Conservation (phyloP, 2,888 invertebrate species). For the Calameuta idolon region DNA sequence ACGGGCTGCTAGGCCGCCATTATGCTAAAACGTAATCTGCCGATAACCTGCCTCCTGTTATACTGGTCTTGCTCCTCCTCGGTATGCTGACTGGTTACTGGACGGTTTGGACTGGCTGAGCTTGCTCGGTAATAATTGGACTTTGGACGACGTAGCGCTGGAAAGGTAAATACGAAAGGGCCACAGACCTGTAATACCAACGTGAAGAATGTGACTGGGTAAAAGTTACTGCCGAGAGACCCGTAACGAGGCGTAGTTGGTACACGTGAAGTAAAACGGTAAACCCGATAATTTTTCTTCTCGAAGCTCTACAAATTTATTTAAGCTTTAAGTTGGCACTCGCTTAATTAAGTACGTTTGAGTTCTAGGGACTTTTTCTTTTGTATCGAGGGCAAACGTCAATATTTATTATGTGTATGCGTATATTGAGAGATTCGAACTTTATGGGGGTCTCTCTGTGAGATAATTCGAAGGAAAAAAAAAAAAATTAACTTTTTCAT, state of each 20-base stretch:
- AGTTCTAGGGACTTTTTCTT: neutral
- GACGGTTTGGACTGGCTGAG: neutral
- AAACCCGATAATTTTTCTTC: neutral
- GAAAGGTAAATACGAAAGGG: neutral
- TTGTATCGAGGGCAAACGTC: neutral
- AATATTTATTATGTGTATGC: no score
- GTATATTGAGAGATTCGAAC: no score
- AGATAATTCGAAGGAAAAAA: neutral
- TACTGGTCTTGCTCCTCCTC: neutral
- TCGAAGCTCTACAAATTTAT: neutral
- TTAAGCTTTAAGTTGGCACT: neutral
- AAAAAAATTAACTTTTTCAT: neutral
- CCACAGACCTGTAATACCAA: neutral
- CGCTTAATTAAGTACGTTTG: neutral
- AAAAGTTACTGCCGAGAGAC: neutral
- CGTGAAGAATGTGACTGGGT: neutral
- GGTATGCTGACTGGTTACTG: neutral
- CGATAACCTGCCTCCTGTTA: slow-evolving; percentile 39
- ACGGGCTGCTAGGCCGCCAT: slow-evolving; percentile 32
- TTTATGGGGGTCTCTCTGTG: neutral
- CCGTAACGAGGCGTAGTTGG: neutral
- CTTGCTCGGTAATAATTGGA: neutral
- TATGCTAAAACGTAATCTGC: slow-evolving; percentile 59
- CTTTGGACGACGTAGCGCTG: neutral
- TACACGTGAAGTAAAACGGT: neutral